Conservation (phyloP, 1,140 invertebrate species). For the Polyergus mexicanus region DNA sequence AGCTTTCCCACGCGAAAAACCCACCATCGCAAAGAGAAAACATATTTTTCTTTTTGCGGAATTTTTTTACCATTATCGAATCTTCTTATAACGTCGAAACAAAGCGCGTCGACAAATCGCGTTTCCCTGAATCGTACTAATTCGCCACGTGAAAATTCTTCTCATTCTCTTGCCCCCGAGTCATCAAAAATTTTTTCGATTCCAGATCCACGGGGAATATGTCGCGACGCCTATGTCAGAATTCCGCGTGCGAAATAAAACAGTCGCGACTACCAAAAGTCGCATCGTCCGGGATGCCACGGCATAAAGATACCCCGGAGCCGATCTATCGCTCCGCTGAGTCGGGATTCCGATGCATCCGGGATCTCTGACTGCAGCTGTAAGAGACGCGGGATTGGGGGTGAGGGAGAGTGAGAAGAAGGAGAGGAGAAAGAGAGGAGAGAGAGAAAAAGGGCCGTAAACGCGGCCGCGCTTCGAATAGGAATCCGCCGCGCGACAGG, state of each 20-base stretch:
- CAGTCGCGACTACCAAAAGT: conserved; percentile 27
- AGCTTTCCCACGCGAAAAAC: conserved; percentile 11
- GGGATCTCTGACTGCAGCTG: conserved; percentile 34
- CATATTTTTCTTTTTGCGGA: conserved; percentile 33
- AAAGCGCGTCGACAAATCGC: neutral
- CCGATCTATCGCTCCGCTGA: conserved; percentile 43
- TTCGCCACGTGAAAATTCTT: conserved; percentile 12
- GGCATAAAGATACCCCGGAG: conserved; percentile 15
- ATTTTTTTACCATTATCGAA: neutral
- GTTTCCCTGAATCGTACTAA: neutral
- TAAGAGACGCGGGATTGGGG: neutral
- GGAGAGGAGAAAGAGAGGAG: neutral
- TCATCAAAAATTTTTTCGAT: conserved; percentile 32
- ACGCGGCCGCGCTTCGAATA: conserved; percentile 23
- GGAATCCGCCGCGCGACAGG: conserved; percentile 20
- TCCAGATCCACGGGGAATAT: neutral
- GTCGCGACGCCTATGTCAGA: conserved; percentile 20
- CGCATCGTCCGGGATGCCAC: neutral
- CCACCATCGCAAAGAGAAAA: conserved; percentile 37
- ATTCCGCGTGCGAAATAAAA: conserved; percentile 31
- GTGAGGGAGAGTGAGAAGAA: neutral
- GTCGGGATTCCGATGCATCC: conserved; percentile 49
- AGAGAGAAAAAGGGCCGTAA: neutral
- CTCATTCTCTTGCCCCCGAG: neutral
- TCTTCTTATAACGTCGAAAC: conserved; percentile 26